Conservation (phyloP, 2,888 invertebrate species). For the Torymus texanus region DNA sequence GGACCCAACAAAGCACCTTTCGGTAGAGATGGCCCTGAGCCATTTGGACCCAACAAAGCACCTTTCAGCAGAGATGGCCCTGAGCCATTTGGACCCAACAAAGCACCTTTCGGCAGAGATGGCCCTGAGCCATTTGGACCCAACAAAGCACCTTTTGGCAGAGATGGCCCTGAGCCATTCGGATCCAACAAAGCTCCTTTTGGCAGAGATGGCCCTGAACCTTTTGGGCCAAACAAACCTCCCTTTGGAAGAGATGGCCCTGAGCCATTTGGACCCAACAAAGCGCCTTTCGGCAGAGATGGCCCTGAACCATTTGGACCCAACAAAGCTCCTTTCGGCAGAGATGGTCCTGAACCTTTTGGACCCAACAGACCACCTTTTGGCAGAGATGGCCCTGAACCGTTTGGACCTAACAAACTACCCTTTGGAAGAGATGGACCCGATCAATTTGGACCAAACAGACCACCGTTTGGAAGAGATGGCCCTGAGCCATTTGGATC, state of each 20-base stretch:
- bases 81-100: not conserved
- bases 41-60: too few relatives aligned
- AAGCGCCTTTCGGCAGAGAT: constrained; percentile 32
- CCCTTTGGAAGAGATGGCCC: constrained; percentile 43
- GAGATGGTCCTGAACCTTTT: not conserved
- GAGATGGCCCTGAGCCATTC: constrained; percentile 15
- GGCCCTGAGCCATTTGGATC: too few relatives aligned
- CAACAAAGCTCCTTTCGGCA: constrained; percentile 4
- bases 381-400: too few relatives aligned
- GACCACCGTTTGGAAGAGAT: too few relatives aligned
- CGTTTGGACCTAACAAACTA: too few relatives aligned
- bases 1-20: too few relatives aligned
- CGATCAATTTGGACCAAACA: too few relatives aligned
- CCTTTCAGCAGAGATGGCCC: not conserved
- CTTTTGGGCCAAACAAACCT: constrained; percentile 31
- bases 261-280: not conserved
- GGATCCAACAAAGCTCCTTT: not conserved
- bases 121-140: constrained; percentile 43
- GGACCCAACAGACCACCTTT: constrained; percentile 13
- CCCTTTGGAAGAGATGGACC: too few relatives aligned
- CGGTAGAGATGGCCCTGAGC: too few relatives aligned
- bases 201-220: constrained; percentile 29
- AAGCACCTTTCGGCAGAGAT: constrained; percentile 30
- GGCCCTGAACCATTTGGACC: constrained; percentile 29
- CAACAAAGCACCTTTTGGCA: constrained; percentile 17